phyloP scores from a whole-genome alignment of 2,113 vertebrate genomes.

The Cottus gobio region DNA sequence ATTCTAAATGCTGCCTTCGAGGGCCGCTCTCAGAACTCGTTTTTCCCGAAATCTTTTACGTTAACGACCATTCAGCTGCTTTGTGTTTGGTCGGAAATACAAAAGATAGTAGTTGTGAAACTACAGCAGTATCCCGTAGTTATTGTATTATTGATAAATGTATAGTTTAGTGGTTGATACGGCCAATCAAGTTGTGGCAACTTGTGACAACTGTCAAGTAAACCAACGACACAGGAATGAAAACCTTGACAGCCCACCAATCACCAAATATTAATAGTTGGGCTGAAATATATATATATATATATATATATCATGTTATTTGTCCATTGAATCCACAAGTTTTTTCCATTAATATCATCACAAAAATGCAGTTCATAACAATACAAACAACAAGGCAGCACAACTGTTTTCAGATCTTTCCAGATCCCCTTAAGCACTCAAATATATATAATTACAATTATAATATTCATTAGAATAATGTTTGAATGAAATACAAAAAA shows the following conservation, averaged over 20 bases:
- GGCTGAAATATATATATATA: background rate
- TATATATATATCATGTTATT: too few relatives aligned
- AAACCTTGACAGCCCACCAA: background rate
- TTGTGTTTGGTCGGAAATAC: background rate
- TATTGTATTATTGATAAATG: background rate
- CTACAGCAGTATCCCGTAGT: background rate
- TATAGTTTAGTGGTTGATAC: background rate
- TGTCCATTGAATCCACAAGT: background rate
- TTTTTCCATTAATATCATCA: background rate
- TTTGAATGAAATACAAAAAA: background rate
- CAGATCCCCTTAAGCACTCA: background rate
- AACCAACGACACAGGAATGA: background rate
- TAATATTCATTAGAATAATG: background rate
- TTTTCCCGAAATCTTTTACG: background rate
- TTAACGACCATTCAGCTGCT: background rate
- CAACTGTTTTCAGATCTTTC: too few relatives aligned
- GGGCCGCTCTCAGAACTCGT: slow-evolving; percentile 22
- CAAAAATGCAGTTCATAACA: background rate
- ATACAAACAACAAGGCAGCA: background rate
- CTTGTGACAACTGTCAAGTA: background rate
- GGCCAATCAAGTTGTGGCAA: background rate
- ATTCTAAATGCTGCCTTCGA: slow-evolving; percentile 68
- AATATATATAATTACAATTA: background rate
- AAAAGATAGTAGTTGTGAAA: background rate
- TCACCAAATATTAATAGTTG: background rate